Evolutionary conservation across 2,113 vertebrate species (phyloP).

Genomic region (Psammodynastes pulverulentus): DNA sequence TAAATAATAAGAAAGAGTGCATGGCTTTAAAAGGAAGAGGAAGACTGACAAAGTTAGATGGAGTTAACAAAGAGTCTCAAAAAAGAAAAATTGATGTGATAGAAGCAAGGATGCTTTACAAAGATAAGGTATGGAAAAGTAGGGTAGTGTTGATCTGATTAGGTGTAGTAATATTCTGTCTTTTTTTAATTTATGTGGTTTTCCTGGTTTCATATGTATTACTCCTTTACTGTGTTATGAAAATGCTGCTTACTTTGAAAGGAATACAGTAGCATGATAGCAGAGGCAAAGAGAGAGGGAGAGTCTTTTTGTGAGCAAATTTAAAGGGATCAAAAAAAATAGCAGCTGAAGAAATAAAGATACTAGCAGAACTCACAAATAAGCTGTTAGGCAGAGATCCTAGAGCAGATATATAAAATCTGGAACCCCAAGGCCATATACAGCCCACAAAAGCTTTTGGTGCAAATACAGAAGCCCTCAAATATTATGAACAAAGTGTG

Average conservation of each 20-base stretch:
- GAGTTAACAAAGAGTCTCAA: neutral
- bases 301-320: neutral
- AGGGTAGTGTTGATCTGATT: neutral
- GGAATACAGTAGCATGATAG: neutral
- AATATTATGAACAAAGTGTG: neutral
- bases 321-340: neutral
- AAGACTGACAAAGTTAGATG: neutral
- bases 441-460: neutral
- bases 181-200: neutral
- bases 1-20: neutral
- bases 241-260: neutral
- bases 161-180: neutral
- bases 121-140: neutral
- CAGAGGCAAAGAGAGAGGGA: neutral
- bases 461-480: neutral
- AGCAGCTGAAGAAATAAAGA: neutral
- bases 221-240: neutral
- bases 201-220: neutral
- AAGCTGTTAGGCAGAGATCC: neutral
- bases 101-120: neutral
- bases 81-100: neutral
- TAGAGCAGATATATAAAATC: neutral
- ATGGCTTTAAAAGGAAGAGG: neutral
- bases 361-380: neutral
- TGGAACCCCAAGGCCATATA: neutral